A percentile compares a stretch with the other conserved stretches of the same genome.
These are phyloP conservation scores for Matsumyia berberina DNA, from an alignment of 2,888 invertebrate species.

Conservation along the genomic window DNA sequence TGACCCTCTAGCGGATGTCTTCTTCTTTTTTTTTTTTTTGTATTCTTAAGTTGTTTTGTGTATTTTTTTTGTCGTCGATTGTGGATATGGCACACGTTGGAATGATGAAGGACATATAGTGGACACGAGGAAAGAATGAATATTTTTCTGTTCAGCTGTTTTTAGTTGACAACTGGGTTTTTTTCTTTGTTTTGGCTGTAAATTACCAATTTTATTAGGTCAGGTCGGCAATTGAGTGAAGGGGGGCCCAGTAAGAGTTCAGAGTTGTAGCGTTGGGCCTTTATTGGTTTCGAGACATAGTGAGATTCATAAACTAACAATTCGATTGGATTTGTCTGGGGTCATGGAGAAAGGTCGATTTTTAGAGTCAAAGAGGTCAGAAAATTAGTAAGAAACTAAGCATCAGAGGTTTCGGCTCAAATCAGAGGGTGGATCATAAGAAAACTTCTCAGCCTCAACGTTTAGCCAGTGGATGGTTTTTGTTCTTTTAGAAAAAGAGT, in stretches of 20 bases:
- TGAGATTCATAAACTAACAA: no score
- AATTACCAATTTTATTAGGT: conserved; percentile 63
- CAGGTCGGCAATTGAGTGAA: conserved; percentile 54
- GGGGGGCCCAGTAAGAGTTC: not conserved
- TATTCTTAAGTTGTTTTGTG: conserved; percentile 15
- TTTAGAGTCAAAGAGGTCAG: no score
- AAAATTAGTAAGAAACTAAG: no score
- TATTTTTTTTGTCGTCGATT: conserved; percentile 13
- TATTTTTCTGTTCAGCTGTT: conserved; percentile 53
- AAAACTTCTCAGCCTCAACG: no score
- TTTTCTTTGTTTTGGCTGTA: conserved; percentile 40
- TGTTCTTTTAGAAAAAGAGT: no score
- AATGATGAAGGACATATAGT: conserved; percentile 24
- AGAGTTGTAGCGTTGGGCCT: not conserved
- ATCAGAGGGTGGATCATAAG: no score
- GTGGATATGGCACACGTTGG: conserved; percentile 66
- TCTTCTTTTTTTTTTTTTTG: conserved; percentile 35
- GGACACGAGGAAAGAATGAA: conserved; percentile 10
- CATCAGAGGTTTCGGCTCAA: no score
- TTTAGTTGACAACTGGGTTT: conserved; percentile 23
- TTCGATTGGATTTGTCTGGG: no score
- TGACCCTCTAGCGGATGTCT: conserved; percentile 72
- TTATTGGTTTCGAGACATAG: not conserved
- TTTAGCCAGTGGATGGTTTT: no score
- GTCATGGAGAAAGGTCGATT: no score